These are phyloP conservation scores for Microhierax caerulescens DNA, from an alignment of 2,797 vertebrate genomes.

Conservation along the genomic window DNA sequence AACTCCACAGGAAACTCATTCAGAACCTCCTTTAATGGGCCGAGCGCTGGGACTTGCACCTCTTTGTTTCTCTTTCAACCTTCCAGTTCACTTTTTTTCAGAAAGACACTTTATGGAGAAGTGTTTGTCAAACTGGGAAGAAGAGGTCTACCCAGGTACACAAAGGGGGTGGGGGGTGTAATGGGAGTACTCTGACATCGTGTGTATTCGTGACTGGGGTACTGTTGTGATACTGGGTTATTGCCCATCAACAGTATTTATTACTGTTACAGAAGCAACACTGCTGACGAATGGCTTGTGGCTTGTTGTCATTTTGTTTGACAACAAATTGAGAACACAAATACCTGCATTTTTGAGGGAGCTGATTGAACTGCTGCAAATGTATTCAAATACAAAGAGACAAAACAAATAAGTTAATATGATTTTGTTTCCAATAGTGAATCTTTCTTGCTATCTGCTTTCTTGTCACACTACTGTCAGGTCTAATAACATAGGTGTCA, in stretches of 20 bases:
- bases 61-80: background rate
- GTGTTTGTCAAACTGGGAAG: background rate
- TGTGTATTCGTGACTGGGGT: background rate
- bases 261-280: background rate
- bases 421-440: background rate
- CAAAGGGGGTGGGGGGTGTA: background rate
- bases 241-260: background rate
- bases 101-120: background rate
- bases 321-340: background rate
- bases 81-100: background rate
- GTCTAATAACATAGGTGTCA: slow-evolving; percentile 36
- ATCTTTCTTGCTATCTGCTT: background rate
- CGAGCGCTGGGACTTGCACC: background rate
- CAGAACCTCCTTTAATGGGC: background rate
- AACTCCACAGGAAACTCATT: background rate
- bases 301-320: background rate
- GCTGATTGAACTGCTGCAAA: background rate
- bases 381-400: background rate
- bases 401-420: slow-evolving; percentile 18
- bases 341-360: background rate
- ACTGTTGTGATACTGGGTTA: background rate
- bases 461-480: slow-evolving; percentile 36
- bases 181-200: rapidly evolving
- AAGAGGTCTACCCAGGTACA: background rate
- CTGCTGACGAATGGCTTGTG: background rate